Evolutionary conservation across 1,140 invertebrate species (phyloP), one percentile per base, ranked within the genome.

Genomic region (Probaryconus sp.): DNA sequence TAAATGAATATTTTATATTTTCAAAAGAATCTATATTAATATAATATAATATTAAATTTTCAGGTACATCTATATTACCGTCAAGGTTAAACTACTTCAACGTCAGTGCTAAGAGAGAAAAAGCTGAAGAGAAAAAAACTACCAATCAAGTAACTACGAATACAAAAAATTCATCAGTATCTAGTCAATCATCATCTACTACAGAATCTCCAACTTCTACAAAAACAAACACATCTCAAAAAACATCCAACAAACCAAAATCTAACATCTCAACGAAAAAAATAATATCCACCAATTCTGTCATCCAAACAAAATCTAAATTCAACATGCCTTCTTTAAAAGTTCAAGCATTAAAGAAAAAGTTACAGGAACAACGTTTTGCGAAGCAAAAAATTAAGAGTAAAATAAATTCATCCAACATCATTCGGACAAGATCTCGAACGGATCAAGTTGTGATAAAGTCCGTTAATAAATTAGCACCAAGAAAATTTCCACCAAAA

Each of bases 21-120:
- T 33, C 30, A 48, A 37, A 48, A 47, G 30, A 40, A 35, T 30
- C 64, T 20, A 42, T 11, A 47, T 45, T 72, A 31, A 31, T 2
- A 31, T 60, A 37, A 35, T 55, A 45, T 42, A 3, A 24, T 24
- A 10, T 42, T 11, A 42, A 24, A 30, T 53, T 72, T 78, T 63
- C 64, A 92, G 91, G 91, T 47, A 94, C 94, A 16, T 88, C 92
- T 11, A 90, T 92, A 61, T 84, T 95, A 61, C 94, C 94, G 21
- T 89, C 92, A 2, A 91, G 90, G 65, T 85, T 95, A 43, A 92
- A 95, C 82, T 94, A 93, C 71, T 93, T 95, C 56, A 95, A 94
- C 78, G 72, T 84, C 16, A 81, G 84, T n/a, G 64, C 68, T 18
- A 85, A 84, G 30, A 88, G 84, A 56, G 87, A 85, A 30, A 85